phyloP scores from a whole-genome alignment of 1,140 invertebrate species.

The Meloidogyne exigua region DNA sequence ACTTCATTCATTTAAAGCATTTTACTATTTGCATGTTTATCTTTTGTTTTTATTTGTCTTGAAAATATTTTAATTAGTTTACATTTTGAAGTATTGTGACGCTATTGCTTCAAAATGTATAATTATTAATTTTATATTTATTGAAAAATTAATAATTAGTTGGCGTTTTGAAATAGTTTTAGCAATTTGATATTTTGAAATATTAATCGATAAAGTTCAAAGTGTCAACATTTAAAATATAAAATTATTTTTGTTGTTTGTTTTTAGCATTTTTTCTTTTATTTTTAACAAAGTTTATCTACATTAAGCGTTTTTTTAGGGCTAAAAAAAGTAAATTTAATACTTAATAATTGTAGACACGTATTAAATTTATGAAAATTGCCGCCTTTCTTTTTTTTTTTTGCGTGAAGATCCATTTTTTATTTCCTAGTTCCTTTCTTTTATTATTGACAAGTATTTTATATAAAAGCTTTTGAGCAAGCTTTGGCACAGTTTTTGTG shows the following conservation, averaged over 20 bases:
- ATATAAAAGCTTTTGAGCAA: neutral
- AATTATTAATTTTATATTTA: no score
- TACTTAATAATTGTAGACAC: no score
- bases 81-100: neutral
- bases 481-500: neutral
- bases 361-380: neutral
- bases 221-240: neutral
- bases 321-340: no score
- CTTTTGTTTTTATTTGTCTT: neutral
- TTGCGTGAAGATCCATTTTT: neutral
- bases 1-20: neutral
- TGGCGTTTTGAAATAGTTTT: no score
- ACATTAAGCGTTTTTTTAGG: no score
- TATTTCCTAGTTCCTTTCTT: neutral
- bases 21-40: neutral
- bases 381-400: neutral
- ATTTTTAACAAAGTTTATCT: no score
- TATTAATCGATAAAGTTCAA: no score
- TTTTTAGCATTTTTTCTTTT: no score
- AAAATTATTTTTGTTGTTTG: no score
- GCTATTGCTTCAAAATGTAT: no score
- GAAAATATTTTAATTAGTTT: neutral
- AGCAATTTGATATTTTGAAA: no score
- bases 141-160: no score
- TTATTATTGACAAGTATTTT: slow-evolving; percentile 1